Percentiles rank a stretch among this genome's conserved stretches.
These are phyloP conservation scores for Lepus americanus DNA, from an alignment of 2,113 vertebrate genomes.

Conservation along the genomic window DNA sequence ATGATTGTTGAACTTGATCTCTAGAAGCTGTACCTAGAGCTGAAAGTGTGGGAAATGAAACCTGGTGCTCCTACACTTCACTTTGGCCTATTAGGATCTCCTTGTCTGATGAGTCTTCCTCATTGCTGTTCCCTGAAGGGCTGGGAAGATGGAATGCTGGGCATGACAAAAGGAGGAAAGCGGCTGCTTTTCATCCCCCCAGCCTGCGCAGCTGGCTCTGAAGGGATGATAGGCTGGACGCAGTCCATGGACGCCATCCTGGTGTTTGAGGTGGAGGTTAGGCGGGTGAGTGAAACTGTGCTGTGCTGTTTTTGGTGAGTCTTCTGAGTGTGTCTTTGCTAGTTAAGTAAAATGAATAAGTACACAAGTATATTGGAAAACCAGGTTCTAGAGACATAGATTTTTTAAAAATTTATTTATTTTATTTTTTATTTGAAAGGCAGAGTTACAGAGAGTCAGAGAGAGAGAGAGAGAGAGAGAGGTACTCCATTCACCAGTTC, in stretches of 20 bases:
- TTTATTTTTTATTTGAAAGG: no score
- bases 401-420: no score
- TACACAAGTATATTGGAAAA: conserved; percentile 2
- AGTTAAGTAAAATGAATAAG: conserved; percentile 22
- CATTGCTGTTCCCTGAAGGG: conserved; percentile 87
- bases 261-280: conserved; percentile 94
- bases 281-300: conserved; percentile 89
- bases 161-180: conserved; percentile 94
- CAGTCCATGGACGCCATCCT: conserved; percentile 91
- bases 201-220: conserved; percentile 90
- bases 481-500: no score
- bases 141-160: conserved; percentile 97
- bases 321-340: background rate
- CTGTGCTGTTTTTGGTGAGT: background rate
- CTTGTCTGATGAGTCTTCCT: conserved; percentile 41
- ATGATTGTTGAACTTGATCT: background rate
- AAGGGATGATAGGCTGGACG: conserved; percentile 91
- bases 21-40: background rate
- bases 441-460: no score
- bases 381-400: background rate
- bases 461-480: no score
- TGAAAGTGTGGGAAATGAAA: background rate
- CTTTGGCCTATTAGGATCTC: background rate
- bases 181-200: conserved; percentile 94
- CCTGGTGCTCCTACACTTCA: background rate